Evolutionary conservation across 2,113 vertebrate genomes (phyloP).

Genomic region (Etheostoma cragini): DNA sequence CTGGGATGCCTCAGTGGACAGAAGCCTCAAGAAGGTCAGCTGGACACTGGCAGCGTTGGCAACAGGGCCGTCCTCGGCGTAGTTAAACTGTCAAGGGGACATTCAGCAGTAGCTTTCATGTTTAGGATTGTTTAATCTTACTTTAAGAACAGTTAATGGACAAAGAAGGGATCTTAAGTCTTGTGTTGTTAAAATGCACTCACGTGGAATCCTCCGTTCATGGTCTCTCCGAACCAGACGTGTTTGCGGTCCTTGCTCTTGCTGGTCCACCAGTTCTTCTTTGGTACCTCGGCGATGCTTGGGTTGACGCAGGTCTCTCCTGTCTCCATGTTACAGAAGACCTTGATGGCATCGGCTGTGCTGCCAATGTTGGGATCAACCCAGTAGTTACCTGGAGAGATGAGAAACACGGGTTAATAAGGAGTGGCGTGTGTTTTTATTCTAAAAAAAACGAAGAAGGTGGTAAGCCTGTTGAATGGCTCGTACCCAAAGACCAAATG

Average conservation of each 20-base stretch:
- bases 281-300: slow-evolving; percentile 89
- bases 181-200: slow-evolving; percentile 60
- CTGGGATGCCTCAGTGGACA: slow-evolving; percentile 95
- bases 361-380: slow-evolving; percentile 98
- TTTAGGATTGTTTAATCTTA: not conserved
- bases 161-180: not conserved
- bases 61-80: slow-evolving; percentile 89
- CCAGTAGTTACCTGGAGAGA: slow-evolving; percentile 92
- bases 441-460: not conserved
- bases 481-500: not conserved
- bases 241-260: slow-evolving; percentile 94
- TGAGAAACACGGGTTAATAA: not conserved
- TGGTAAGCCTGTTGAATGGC: not conserved
- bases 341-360: slow-evolving; percentile 95
- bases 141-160: not conserved
- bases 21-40: slow-evolving; percentile 95
- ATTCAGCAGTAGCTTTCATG: not conserved
- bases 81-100: slow-evolving; percentile 89
- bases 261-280: slow-evolving; percentile 98
- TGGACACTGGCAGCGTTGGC: slow-evolving; percentile 90
- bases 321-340: slow-evolving; percentile 97
- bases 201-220: slow-evolving; percentile 96
- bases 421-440: not conserved
- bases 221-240: slow-evolving; percentile 95
- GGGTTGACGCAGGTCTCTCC: slow-evolving; percentile 96